Conservation (phyloP, 2,888 invertebrate species). For the Tenthredo scrophulariae region DNA sequence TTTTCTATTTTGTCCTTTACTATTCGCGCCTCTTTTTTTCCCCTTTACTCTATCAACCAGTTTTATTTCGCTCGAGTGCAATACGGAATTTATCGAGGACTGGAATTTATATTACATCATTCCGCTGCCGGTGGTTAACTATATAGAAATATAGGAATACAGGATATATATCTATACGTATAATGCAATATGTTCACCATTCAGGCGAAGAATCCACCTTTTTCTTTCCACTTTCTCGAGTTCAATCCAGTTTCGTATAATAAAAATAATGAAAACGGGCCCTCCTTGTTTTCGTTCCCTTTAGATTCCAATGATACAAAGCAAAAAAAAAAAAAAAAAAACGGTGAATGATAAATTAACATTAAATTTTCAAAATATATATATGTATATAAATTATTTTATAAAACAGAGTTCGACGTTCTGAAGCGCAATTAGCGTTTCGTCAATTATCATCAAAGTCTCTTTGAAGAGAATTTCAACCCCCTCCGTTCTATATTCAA, state of each 20-base stretch:
- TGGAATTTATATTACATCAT: slow-evolving; percentile 49
- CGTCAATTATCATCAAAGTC: slow-evolving; percentile 29
- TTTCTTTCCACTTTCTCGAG: background rate
- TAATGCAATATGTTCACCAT: background rate
- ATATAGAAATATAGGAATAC: background rate
- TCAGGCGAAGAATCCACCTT: background rate
- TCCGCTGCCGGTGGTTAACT: slow-evolving; percentile 7
- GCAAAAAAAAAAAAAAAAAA: background rate
- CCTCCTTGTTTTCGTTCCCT: background rate
- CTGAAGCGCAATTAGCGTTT: slow-evolving; percentile 20
- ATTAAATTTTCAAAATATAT: background rate
- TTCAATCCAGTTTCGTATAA: background rate
- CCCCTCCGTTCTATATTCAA: background rate
- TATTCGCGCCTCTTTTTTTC: background rate
- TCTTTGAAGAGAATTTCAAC: background rate
- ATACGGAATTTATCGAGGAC: slow-evolving; percentile 37
- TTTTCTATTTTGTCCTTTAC: background rate
- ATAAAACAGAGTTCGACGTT: background rate
- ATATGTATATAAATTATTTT: background rate
- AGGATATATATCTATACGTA: background rate
- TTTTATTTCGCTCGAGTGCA: slow-evolving; percentile 29
- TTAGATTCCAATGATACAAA: background rate
- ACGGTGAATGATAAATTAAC: background rate
- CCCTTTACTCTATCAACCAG: background rate
- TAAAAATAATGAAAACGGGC: background rate